Evolutionary conservation across 2,888 invertebrate species (phyloP).

Genomic region (Caenorhabditis plicata): DNA sequence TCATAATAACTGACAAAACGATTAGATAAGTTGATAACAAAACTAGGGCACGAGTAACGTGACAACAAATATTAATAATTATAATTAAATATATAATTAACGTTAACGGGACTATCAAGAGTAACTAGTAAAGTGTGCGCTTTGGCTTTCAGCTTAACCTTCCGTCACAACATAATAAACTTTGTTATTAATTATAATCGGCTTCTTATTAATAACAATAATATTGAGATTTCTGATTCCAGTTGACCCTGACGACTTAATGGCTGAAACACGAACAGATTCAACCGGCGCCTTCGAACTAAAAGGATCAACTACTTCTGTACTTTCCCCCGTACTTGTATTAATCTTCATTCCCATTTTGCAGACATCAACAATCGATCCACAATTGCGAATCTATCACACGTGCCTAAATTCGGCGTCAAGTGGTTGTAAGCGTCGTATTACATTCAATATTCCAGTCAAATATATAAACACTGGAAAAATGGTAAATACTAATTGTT

Average conservation of each 20-base stretch:
- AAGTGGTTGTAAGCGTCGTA: slow-evolving; percentile 39
- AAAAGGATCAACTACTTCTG: slow-evolving; percentile 14
- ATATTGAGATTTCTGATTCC: no score
- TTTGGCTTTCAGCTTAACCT: no score
- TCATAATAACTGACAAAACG: no score
- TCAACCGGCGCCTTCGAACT: slow-evolving; percentile 22
- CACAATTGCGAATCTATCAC: slow-evolving; percentile 42
- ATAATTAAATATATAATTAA: no score
- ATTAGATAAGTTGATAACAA: no score
- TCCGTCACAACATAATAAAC: no score
- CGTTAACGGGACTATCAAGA: no score
- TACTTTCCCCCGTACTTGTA: neutral
- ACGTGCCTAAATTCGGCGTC: slow-evolving; percentile 17
- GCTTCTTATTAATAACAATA: no score
- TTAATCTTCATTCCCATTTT: neutral
- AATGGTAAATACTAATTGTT: slow-evolving; percentile 15
- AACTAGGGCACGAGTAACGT: no score
- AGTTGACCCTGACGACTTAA: slow-evolving; percentile 40
- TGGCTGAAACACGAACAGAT: slow-evolving; percentile 12
- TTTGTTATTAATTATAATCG: no score
- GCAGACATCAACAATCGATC: slow-evolving; percentile 33
- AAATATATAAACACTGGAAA: slow-evolving; percentile 40
- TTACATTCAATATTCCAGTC: slow-evolving; percentile 40
- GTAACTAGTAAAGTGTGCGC: no score
- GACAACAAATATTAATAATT: no score